Evolutionary conservation across 2,888 invertebrate genomes (phyloP), one percentile per base, ranked within the genome.

Genomic region (Suillia variegata): DNA sequence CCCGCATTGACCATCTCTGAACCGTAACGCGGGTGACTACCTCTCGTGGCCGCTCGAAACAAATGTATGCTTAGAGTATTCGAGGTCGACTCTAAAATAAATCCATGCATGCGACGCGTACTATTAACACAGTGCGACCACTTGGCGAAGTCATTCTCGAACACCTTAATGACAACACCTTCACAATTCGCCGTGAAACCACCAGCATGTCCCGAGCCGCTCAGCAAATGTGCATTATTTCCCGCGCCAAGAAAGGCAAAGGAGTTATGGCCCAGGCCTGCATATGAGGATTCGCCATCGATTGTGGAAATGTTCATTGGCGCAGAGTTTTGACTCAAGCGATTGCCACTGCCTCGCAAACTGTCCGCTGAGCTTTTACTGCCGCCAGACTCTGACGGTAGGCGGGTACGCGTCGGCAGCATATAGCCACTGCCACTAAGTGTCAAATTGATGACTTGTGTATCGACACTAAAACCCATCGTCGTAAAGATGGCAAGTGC

Each of bases 121-220:
- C 66, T 68, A 53, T 69, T 64, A 38, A 73, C 69, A 66, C 76
- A 77, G 52, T 75, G 69, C 15, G 71, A 70, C 76, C 76, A 77
- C 57, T 74, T 73, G 59, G 71, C 67, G 50, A 62, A 63, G 53
- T 74, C 70, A 31, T 66, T 68, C 58, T 76, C 75, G 64, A 71
- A 72, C 22, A 76, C 68, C 62, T 67, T 71, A 61, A 76, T 68
- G 21, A 73, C 67, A 48, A 76, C 64, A 22, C 75, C 76, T 22
- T 67, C 66, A 62, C 75, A 75, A 21, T 65, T 62, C 53, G 65
- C 58, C n/a, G 65, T 66, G 17, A 49, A 21, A 33, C 62, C 64
- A 17, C 61, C 58, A 21, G 62, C 38, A 26, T 12, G 52, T 51
- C n/a, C n/a, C n/a, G n/a, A n/a, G n/a, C n/a, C n/a, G 48, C 45